These are phyloP conservation scores for Drosophila paramelanica DNA, from an alignment of 2,888 invertebrate species.

Conservation along the genomic window DNA sequence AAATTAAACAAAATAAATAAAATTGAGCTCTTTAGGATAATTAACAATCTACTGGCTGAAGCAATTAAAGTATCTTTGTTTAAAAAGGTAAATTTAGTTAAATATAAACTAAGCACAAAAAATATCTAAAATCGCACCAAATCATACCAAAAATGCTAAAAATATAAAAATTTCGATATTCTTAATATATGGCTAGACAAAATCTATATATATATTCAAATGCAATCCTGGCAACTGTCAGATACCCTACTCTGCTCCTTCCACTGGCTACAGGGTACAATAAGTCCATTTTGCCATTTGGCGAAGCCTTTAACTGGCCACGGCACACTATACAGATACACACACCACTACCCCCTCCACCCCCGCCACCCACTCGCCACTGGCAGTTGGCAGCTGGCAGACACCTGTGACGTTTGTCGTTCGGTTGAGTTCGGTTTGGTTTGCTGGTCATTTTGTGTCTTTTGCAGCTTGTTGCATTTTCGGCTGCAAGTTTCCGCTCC, in stretches of 20 bases:
- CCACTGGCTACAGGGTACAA: neutral
- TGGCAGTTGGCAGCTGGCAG: slow-evolving; percentile 14
- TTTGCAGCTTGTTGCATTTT: slow-evolving; percentile 62
- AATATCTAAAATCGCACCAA: too few species aligned
- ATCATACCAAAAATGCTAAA: too few species aligned
- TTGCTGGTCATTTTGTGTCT: slow-evolving; percentile 56
- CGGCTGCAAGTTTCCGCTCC: slow-evolving; percentile 40
- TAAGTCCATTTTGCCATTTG: slow-evolving; percentile 74
- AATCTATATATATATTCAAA: too few species aligned
- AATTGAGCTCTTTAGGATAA: too few species aligned
- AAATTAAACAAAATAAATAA: too few species aligned
- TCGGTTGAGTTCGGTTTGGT: slow-evolving; percentile 27
- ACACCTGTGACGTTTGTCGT: slow-evolving; percentile 59
- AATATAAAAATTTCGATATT: too few species aligned
- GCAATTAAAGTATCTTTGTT: neutral
- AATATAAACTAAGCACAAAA: too few species aligned
- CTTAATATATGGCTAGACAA: too few species aligned
- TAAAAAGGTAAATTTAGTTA: neutral
- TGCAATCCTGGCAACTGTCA: slow-evolving; percentile 1
- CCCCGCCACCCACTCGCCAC: neutral
- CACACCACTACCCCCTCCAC: neutral
- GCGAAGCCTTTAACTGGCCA: slow-evolving; percentile 33
- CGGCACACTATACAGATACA: neutral
- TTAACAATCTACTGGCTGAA: too few species aligned
- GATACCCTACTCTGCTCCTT: neutral